Percentiles rank a stretch among this genome's conserved stretches.
These are phyloP conservation scores for Sphecodes monilicornis DNA, from an alignment of 2,888 invertebrate species.

Conservation along the genomic window DNA sequence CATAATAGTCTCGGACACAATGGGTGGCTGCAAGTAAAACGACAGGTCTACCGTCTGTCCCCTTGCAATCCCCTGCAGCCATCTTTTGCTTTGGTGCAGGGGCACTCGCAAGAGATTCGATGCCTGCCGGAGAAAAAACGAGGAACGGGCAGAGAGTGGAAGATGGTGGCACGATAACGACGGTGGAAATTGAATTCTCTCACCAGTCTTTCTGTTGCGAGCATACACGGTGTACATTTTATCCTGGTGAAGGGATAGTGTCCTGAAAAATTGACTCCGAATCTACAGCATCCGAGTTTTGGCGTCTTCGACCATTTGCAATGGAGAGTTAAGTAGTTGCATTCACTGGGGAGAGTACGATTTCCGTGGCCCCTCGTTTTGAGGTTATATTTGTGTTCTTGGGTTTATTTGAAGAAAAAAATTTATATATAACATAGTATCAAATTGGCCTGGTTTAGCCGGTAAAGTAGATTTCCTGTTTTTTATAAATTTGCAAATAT, in stretches of 20 bases:
- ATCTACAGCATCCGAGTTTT: too few relatives aligned
- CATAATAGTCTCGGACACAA: slow-evolving; percentile 37
- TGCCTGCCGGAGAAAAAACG: slow-evolving; percentile 60
- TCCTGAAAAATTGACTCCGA: too few relatives aligned
- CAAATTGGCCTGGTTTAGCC: too few relatives aligned
- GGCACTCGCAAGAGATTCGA: slow-evolving; percentile 42
- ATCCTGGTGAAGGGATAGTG: background rate
- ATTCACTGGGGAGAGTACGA: too few relatives aligned
- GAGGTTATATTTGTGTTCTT: too few relatives aligned
- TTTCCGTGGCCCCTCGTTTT: too few relatives aligned
- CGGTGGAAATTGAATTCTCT: slow-evolving; percentile 83
- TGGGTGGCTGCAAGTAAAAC: slow-evolving; percentile 28
- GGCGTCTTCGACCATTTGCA: too few relatives aligned
- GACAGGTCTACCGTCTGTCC: background rate
- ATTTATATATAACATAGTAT: too few relatives aligned
- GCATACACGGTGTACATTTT: background rate
- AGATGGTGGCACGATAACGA: slow-evolving; percentile 81
- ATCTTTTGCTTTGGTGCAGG: background rate
- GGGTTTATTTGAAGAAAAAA: too few relatives aligned
- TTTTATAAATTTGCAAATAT: too few relatives aligned
- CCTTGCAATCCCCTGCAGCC: background rate
- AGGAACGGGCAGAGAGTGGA: slow-evolving; percentile 69
- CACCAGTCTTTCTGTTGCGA: slow-evolving; percentile 80
- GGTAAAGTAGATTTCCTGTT: too few relatives aligned
- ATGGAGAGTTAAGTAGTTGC: too few relatives aligned